These are phyloP conservation scores for Pomacea maculata DNA, from an alignment of 1,140 invertebrate genomes.

Conservation along the genomic window DNA sequence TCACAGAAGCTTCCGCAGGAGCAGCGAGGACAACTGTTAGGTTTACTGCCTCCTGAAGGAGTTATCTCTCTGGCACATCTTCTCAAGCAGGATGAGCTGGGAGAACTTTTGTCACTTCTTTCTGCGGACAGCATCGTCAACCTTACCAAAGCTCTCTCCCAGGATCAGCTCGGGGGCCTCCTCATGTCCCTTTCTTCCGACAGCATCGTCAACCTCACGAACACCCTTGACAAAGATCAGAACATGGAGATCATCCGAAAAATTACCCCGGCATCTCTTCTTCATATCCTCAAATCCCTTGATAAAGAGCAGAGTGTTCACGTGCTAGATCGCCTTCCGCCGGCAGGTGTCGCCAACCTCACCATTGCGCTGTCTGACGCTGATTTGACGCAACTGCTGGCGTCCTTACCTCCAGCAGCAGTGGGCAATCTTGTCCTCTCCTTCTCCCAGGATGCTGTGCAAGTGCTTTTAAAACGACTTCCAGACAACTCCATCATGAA, in stretches of 20 bases:
- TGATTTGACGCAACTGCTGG: slow-evolving; percentile 1
- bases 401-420: not conserved
- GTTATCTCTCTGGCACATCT: slow-evolving; percentile 3
- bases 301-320: not conserved
- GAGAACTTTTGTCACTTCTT: slow-evolving; percentile 2
- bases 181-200: not conserved
- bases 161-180: not conserved
- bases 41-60: slow-evolving; percentile 8
- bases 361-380: not conserved
- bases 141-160: not conserved
- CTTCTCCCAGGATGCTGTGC: slow-evolving; percentile 1
- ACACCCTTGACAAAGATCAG: not conserved
- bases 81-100: not conserved
- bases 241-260: not conserved
- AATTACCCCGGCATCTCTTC: not conserved
- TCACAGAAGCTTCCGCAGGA: not conserved
- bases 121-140: slow-evolving; percentile 3
- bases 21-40: slow-evolving; percentile 10
- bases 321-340: not conserved
- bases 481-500: not conserved
- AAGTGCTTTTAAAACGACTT: not conserved
- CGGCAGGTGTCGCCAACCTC: slow-evolving; percentile 5
- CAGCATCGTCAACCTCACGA: not conserved
- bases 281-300: not conserved
- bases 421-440: not conserved